phyloP scores from a whole-genome alignment of 2,888 invertebrate genomes.

The Lochmaea capreae region DNA sequence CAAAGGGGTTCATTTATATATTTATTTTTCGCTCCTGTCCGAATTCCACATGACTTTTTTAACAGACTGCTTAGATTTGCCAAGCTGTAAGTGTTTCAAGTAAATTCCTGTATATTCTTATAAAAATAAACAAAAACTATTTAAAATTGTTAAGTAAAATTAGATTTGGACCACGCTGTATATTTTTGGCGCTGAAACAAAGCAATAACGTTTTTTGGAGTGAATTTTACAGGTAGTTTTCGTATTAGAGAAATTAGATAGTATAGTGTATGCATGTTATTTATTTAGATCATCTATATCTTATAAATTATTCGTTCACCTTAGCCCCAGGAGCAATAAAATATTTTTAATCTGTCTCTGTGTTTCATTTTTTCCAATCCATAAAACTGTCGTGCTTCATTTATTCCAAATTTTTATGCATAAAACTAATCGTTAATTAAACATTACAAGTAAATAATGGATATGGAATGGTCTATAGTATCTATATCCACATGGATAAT shows the following conservation, averaged over 20 bases:
- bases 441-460: no score
- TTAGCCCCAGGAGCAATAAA: constrained; percentile 65
- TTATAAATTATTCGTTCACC: constrained; percentile 59
- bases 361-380: constrained; percentile 33
- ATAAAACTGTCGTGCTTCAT: background rate
- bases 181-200: constrained; percentile 37
- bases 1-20: no score
- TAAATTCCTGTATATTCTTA: background rate
- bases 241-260: constrained; percentile 55
- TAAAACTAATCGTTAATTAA: no score
- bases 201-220: constrained; percentile 56
- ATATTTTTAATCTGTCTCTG: constrained; percentile 63
- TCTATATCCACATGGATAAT: no score
- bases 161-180: constrained; percentile 22
- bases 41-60: no score
- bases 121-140: constrained; percentile 2
- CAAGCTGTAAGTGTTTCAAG: no score
- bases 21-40: no score
- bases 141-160: background rate
- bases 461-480: no score
- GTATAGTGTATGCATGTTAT: constrained; percentile 64
- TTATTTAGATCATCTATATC: constrained; percentile 58
- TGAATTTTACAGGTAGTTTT: constrained; percentile 37
- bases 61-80: no score
- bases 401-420: no score